Evolutionary conservation across 35 echinoderm and acorn worm genomes (phyloP), one percentile per base, ranked within the genome.

Genomic region (Ophiothrix spiculata): DNA sequence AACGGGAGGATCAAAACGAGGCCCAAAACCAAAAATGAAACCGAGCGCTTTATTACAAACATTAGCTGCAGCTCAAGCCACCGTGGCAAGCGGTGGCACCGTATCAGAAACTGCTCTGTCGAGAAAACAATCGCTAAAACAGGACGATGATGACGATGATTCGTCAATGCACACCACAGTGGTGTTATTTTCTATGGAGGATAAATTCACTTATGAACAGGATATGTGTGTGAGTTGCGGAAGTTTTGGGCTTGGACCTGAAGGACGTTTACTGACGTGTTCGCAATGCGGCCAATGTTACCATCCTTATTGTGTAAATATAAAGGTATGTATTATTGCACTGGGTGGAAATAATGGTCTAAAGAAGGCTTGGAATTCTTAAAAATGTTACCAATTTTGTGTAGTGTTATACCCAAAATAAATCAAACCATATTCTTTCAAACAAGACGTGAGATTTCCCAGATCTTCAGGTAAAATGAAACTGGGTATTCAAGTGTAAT

Each of bases 161-260:
- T 88, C 96, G 11, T 84, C 89, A 19, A 99, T 99, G 96, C 96
- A 99, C 81, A 94, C 92, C 74, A 99, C 96, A 39, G 92, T 99
- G 39, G 96, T 99, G 35, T 86, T 99, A 78, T 99, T 99, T 86
- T 93, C 91, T 13, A 33, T 87, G 31, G 82, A 87, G 35, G 96
- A 99, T 78, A 91, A 86, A 56, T 99, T 94, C 75, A 99, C 96
- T 34, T 85, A 76, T 74, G 87, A 80, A 73, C 95, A 98, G 96
- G 96, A 99, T 64, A 99, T 99, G 96, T 99, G 96, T 92, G 89
- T 99, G 36, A 93, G 92, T 63, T 99, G 96, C 85, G 96, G 96
- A 35, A 99, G 96, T 82, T 99, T 99, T 84, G 96, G 96, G 35
- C 84, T 88, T 38, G 96, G 96, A 74, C 86, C 96, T 0, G 96